Evolutionary conservation across 2,113 vertebrate genomes (phyloP).

Genomic region (Poecile atricapillus): DNA sequence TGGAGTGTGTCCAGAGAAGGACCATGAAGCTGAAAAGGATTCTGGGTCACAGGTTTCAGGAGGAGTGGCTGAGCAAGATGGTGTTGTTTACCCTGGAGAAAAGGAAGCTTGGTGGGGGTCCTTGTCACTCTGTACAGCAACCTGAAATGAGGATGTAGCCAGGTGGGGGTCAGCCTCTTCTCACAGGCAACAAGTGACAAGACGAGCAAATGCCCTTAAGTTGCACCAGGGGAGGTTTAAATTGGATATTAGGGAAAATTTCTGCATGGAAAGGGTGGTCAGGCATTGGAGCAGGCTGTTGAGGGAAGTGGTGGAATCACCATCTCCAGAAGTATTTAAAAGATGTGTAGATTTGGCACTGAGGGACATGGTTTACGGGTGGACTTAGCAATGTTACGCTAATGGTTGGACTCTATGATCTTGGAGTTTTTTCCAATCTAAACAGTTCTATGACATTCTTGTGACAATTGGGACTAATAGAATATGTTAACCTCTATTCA

Average conservation of each 20-base stretch:
- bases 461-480: constrained; percentile 78
- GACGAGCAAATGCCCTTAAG: not conserved
- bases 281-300: not conserved
- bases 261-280: not conserved
- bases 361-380: not conserved
- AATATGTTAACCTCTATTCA: constrained; percentile 80
- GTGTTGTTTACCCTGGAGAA: not conserved
- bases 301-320: not conserved
- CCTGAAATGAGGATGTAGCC: not conserved
- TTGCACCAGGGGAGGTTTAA: not conserved
- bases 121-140: not conserved
- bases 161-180: fast-evolving
- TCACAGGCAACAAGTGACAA: too few species aligned
- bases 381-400: not conserved
- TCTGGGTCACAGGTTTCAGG: not conserved
- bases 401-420: not conserved
- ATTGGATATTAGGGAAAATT: not conserved
- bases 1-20: not conserved
- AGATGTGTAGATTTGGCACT: not conserved
- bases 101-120: not conserved
- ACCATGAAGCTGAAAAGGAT: not conserved
- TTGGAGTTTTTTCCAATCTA: not conserved
- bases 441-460: constrained; percentile 63
- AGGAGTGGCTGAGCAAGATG: not conserved
- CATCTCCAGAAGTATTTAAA: not conserved